Percentiles rank a stretch among this genome's conserved stretches.
Evolutionary conservation across 2,797 vertebrate species (phyloP).

Genomic region (Dermochelys coriacea): DNA sequence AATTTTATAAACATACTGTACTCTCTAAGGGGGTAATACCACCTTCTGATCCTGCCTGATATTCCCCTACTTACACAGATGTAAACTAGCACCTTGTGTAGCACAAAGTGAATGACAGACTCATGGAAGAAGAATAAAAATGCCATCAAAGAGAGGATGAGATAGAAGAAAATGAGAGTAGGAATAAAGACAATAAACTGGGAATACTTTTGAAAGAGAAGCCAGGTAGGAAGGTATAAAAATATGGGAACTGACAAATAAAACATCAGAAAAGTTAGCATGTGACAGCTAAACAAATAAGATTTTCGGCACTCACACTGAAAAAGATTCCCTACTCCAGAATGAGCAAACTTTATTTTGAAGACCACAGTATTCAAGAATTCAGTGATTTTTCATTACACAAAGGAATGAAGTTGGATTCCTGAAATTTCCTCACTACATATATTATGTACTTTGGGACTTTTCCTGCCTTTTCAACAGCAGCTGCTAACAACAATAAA

Average conservation of each 20-base stretch:
- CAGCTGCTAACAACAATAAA: not conserved
- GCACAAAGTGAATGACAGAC: slow-evolving; percentile 18
- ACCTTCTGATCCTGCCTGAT: slow-evolving; percentile 43
- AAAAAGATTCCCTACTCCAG: not conserved
- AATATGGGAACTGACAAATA: not conserved
- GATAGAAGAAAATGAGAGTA: not conserved
- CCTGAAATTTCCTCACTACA: slow-evolving; percentile 6
- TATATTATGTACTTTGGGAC: not conserved
- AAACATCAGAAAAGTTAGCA: slow-evolving; percentile 13
- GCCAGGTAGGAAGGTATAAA: not conserved
- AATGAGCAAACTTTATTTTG: not conserved
- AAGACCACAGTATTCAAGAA: not conserved
- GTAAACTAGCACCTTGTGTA: slow-evolving; percentile 2
- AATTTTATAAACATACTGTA: too few species aligned
- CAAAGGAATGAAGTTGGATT: not conserved
- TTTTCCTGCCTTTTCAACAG: slow-evolving; percentile 10
- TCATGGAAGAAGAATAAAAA: not conserved
- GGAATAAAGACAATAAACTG: not conserved
- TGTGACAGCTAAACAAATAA: not conserved
- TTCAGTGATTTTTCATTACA: not conserved
- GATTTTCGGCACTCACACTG: not conserved
- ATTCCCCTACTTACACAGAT: slow-evolving; percentile 1
- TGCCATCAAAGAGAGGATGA: not conserved
- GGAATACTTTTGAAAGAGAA: not conserved
- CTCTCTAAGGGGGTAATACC: too few species aligned